phyloP scores from a whole-genome alignment of 2,888 invertebrate genomes.

The Omphaloscelis lunosa region DNA sequence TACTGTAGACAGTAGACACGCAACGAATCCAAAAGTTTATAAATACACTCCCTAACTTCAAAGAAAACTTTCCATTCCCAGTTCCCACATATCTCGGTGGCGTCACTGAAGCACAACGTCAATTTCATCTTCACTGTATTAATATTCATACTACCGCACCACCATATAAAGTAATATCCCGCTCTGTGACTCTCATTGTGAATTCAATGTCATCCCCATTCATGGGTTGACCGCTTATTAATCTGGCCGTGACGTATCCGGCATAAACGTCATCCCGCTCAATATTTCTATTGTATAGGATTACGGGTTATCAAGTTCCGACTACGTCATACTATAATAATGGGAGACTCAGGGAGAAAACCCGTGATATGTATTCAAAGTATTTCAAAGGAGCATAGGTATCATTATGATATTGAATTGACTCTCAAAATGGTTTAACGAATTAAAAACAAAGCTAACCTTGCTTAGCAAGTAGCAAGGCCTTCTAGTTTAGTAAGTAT shows the following conservation, averaged over 20 bases:
- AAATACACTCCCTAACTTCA: conserved; percentile 42
- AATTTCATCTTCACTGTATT: conserved; percentile 58
- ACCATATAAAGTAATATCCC: conserved; percentile 62
- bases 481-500: conserved; percentile 22
- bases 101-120: conserved; percentile 41
- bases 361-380: conserved; percentile 11
- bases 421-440: neutral
- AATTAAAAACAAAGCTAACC: conserved; percentile 42
- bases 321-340: conserved; percentile 7
- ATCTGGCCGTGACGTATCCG: conserved; percentile 57
- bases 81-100: conserved; percentile 47
- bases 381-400: neutral
- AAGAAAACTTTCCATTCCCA: conserved; percentile 43
- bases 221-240: conserved; percentile 54
- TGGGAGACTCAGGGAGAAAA: neutral
- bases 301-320: conserved; percentile 13
- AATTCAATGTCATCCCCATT: conserved; percentile 67
- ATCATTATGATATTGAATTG: neutral
- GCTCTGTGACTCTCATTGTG: conserved; percentile 24
- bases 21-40: conserved; percentile 55
- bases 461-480: conserved; percentile 33
- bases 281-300: conserved; percentile 31
- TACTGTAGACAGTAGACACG: conserved; percentile 19
- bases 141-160: conserved; percentile 46
- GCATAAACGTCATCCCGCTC: conserved; percentile 46